phyloP scores from a whole-genome alignment of 2,888 invertebrate genomes.

The Agrilus cyanescens region DNA sequence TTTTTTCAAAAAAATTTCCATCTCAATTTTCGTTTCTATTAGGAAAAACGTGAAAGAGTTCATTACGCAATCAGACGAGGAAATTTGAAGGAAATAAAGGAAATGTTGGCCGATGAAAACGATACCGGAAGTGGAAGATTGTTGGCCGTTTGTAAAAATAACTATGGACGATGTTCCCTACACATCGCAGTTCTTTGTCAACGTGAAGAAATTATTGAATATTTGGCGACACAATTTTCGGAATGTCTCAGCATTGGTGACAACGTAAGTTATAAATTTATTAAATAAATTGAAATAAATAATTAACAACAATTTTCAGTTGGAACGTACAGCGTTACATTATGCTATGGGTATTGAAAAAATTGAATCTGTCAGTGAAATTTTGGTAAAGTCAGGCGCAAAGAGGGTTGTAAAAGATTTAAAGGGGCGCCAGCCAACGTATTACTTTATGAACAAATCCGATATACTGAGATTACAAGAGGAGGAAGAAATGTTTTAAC shows the following conservation, averaged over 20 bases:
- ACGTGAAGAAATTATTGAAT: constrained; percentile 68
- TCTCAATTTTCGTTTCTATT: too few relatives aligned
- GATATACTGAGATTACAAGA: constrained; percentile 75
- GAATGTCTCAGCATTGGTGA: constrained; percentile 68
- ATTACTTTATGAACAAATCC: constrained; percentile 86
- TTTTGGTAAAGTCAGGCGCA: constrained; percentile 73
- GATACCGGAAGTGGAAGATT: constrained; percentile 42
- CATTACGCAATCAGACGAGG: constrained; percentile 61
- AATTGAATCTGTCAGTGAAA: constrained; percentile 67
- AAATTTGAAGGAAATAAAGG: constrained; percentile 46
- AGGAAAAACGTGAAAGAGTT: constrained; percentile 68
- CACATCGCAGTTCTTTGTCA: constrained; percentile 82
- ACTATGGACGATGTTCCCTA: constrained; percentile 64
- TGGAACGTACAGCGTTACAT: constrained; percentile 79
- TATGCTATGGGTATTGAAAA: constrained; percentile 84
- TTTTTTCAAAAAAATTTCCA: too few relatives aligned
- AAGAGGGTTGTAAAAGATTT: constrained; percentile 75
- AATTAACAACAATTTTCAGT: constrained; percentile 46
- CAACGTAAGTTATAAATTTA: constrained; percentile 51
- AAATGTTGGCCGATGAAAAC: constrained; percentile 40
- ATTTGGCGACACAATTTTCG: constrained; percentile 59
- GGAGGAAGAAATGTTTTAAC: constrained; percentile 59
- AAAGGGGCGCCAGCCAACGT: constrained; percentile 79
- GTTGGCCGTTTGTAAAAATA: constrained; percentile 50
- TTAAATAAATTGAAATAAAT: not conserved